Percentiles rank a stretch among this genome's conserved stretches.
Evolutionary conservation across 92 coral and sea anemone genomes (phyloP).

Genomic region (Parazoanthus swiftii): DNA sequence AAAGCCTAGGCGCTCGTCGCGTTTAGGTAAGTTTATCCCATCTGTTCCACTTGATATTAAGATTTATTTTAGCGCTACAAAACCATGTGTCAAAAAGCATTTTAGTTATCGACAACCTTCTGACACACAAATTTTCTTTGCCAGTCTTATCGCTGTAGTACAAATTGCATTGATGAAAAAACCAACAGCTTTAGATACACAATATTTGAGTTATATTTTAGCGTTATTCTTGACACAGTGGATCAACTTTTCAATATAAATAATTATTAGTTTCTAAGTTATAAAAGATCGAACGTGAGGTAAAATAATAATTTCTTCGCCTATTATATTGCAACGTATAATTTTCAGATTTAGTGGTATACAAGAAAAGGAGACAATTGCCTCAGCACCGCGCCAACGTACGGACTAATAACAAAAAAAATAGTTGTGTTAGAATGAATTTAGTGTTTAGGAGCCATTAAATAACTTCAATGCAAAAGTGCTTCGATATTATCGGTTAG

Average conservation of each 20-base stretch:
- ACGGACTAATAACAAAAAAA: background rate
- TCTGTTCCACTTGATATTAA: background rate
- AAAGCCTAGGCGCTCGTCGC: conserved; percentile 69
- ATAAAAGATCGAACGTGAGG: background rate
- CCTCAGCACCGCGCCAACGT: no score
- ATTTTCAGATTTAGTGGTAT: background rate
- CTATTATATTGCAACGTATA: background rate
- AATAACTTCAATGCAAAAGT: background rate
- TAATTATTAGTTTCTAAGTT: background rate
- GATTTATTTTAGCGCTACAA: background rate
- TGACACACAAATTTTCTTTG: background rate
- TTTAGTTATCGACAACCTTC: background rate
- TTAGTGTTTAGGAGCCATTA: background rate
- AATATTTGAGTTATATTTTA: background rate
- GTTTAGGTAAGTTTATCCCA: conserved; percentile 73
- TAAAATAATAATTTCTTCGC: background rate
- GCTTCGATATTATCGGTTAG: background rate
- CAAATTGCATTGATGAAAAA: background rate
- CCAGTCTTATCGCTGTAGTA: background rate
- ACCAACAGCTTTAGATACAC: background rate
- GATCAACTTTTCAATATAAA: background rate
- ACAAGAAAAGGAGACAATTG: no score
- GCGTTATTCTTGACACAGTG: background rate
- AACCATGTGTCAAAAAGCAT: background rate
- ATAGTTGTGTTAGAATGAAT: background rate